These are phyloP conservation scores for Porites lobata DNA, from an alignment of 92 coral and sea anemone genomes.

Conservation along the genomic window DNA sequence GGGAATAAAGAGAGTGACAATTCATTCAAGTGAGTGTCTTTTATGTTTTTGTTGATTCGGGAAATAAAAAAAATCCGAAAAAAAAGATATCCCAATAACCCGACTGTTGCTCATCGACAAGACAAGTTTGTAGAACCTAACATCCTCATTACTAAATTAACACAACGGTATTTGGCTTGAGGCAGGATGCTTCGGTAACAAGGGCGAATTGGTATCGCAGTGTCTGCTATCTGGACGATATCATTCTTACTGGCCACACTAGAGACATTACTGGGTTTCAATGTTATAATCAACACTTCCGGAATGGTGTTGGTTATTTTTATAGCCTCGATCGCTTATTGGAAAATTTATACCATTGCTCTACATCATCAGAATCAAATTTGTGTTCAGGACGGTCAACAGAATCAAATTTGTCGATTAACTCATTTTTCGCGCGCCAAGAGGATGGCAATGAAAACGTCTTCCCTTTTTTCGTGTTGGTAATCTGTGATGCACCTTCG, in stretches of 20 bases:
- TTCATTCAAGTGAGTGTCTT: no score
- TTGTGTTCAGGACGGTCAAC: not conserved
- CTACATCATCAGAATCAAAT: constrained; percentile 16
- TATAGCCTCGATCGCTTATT: constrained; percentile 7
- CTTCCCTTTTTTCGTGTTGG: not conserved
- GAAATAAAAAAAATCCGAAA: no score
- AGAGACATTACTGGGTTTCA: not conserved
- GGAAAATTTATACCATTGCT: constrained; percentile 1
- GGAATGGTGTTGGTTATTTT: not conserved
- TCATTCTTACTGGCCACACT: not conserved
- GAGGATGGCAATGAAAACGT: not conserved
- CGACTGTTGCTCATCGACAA: no score
- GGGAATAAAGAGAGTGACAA: no score
- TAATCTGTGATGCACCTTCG: constrained; percentile 9
- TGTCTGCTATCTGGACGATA: constrained; percentile 8
- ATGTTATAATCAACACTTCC: not conserved
- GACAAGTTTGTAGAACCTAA: no score
- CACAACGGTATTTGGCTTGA: no score
- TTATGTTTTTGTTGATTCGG: no score
- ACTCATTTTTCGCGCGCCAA: not conserved
- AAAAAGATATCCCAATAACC: no score
- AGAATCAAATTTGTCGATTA: not conserved
- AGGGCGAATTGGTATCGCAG: not conserved
- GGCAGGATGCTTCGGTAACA: no score
- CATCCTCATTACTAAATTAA: no score